These are phyloP conservation scores for Bruchidius siliquastri DNA, from an alignment of 2,888 invertebrate species.

Conservation along the genomic window DNA sequence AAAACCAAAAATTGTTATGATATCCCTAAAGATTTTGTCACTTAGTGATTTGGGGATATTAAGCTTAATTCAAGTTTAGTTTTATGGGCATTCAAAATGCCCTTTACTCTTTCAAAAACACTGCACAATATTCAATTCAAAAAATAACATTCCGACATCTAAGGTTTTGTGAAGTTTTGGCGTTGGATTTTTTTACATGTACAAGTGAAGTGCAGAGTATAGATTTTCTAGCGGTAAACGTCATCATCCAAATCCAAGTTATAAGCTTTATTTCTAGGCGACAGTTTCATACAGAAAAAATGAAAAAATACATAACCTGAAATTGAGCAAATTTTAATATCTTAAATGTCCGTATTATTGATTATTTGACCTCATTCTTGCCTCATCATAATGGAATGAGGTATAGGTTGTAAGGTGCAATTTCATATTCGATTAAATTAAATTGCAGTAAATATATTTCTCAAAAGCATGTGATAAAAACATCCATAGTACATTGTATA, in stretches of 20 bases:
- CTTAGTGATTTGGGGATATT: neutral
- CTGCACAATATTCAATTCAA: constrained; percentile 28
- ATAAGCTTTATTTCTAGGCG: constrained; percentile 46
- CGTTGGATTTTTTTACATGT: neutral
- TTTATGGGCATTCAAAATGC: neutral
- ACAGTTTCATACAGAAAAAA: neutral
- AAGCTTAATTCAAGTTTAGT: neutral
- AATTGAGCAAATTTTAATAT: neutral
- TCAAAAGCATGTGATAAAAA: too few species aligned
- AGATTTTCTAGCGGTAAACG: neutral
- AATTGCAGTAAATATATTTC: too few species aligned
- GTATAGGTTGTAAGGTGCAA: too few species aligned
- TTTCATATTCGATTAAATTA: too few species aligned
- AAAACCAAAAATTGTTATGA: neutral
- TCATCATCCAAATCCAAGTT: constrained; percentile 38
- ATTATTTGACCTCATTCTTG: too few species aligned
- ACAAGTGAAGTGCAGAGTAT: neutral
- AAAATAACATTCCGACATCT: constrained; percentile 14
- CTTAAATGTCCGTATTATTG: too few species aligned
- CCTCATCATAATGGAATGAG: too few species aligned
- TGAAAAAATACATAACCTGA: neutral
- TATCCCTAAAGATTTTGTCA: neutral
- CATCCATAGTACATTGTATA: too few species aligned
- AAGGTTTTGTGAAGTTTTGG: neutral
- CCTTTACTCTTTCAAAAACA: neutral